Base-by-base conservation (phyloP, 1,140 invertebrate genomes). In the Drosophila prosaltans region DNA sequence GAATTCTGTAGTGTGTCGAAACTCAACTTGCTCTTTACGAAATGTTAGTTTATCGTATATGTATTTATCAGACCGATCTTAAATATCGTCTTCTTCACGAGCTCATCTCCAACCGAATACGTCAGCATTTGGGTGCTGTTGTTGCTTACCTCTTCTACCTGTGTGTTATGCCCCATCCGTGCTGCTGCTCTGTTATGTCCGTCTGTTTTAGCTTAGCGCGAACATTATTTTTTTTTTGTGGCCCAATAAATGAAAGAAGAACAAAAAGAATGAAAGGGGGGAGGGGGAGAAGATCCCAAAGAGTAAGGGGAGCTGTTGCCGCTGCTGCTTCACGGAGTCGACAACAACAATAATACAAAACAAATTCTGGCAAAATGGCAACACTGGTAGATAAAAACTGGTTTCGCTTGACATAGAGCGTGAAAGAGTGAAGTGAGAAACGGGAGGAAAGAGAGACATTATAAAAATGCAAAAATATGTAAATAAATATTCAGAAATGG, bases 351-450 rank as follows among this genome's bases (percentile, higher is more conserved):
- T 82, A 78, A 78, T 4, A 30, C 2, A 30, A 30, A 30, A 30
- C 2, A 4, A 82, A 75, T 83, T 80, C 28, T 40, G 55, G 59
- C 61, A 68, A 82, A 85, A 82, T 86, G 82, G 83, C 82, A 85
- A 85, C 83, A 73, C 83, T 73, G 83, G 74, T 64, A 58, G 21
- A 10, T 16, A 6, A 82, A 85, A 85, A 83, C 51, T 66, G 82
- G 86, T 86, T 83, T 60, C 10, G 68, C 51, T 11, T 30, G 48
- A 58, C 39, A 67, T 54, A 43, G 65, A 16, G 40, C 11, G 41
- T 41, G 65, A 65, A 70, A 81, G 69, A 75, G 55, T 62, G 78
- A 63, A 32, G 7, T 8, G 45, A 51, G 45, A 26, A 5, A 51
- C 32, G 45, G 8, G 8, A 9, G 9, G 9, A 26, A 51, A 21